Percentiles rank a stretch among this genome's conserved stretches.
phyloP scores from a whole-genome alignment of 2,113 vertebrate genomes.

The Brachypteracias leptosomus region DNA sequence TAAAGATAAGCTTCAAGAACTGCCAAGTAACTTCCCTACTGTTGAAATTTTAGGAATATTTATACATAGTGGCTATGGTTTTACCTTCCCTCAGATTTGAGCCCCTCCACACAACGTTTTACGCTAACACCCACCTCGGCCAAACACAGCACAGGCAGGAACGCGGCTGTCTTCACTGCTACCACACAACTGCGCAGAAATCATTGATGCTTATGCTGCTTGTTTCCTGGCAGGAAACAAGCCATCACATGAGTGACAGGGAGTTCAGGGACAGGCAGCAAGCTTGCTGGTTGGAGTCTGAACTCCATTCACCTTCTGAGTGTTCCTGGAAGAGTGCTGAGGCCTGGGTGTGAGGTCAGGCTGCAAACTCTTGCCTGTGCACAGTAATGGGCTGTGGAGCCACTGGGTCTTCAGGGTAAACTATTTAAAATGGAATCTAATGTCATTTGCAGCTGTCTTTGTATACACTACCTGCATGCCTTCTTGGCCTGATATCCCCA shows the following conservation, averaged over 20 bases:
- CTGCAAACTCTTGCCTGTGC: neutral
- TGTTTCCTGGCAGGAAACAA: neutral
- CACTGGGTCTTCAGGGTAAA: neutral
- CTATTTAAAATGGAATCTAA: neutral
- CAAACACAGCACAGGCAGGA: neutral
- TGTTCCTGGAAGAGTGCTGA: neutral
- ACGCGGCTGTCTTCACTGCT: neutral
- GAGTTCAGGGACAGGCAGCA: neutral
- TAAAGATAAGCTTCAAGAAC: neutral
- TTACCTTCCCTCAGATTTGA: too few species aligned
- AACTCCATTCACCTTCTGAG: neutral
- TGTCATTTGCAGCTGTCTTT: neutral
- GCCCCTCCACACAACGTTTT: neutral
- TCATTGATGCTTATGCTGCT: neutral
- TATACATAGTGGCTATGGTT: too few species aligned
- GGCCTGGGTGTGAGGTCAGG: neutral
- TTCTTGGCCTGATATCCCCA: slow-evolving; percentile 86
- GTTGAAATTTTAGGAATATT: too few species aligned
- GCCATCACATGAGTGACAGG: too few species aligned
- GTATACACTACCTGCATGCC: slow-evolving; percentile 84
- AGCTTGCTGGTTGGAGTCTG: neutral
- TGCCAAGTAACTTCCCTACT: neutral
- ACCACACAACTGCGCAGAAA: neutral
- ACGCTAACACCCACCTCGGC: neutral
- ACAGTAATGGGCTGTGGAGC: neutral